Evolutionary conservation across 1,140 invertebrate genomes (phyloP).

Genomic region (Phocides pigmalion): DNA sequence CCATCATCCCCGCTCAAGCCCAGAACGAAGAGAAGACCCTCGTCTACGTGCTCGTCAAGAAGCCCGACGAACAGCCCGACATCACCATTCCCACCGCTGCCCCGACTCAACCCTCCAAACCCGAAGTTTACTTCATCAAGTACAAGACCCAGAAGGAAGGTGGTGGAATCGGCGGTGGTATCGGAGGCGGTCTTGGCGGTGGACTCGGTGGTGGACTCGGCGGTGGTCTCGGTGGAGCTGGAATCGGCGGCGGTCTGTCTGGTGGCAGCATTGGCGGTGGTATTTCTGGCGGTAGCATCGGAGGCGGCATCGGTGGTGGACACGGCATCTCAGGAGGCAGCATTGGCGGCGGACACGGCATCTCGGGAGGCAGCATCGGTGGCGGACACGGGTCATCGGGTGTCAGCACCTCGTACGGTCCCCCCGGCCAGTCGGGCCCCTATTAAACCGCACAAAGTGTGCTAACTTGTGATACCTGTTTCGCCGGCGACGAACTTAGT

Average conservation of each 20-base stretch:
- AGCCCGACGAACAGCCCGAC: constrained; percentile 90
- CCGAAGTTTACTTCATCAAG: constrained; percentile 94
- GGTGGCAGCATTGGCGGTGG: constrained; percentile 58
- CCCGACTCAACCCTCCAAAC: constrained; percentile 91
- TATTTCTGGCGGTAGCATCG: constrained; percentile 41
- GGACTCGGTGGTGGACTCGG: constrained; percentile 58
- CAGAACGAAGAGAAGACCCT: constrained; percentile 93
- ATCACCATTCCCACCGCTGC: constrained; percentile 90
- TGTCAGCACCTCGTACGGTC: constrained; percentile 76
- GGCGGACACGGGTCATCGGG: constrained; percentile 59
- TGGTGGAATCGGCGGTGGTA: constrained; percentile 66
- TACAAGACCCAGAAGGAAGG: constrained; percentile 91
- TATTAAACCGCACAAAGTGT: constrained; percentile 70
- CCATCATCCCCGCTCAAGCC: constrained; percentile 87
- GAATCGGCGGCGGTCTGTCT: constrained; percentile 51
- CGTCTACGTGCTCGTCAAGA: constrained; percentile 94
- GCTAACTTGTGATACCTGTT: constrained; percentile 79
- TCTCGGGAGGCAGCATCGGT: constrained; percentile 47
- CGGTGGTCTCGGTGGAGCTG: constrained; percentile 63
- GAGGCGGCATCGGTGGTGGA: constrained; percentile 56
- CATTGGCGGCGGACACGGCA: constrained; percentile 70
- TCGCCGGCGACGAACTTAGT: constrained; percentile 76
- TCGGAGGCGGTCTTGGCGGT: constrained; percentile 57
- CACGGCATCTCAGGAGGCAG: constrained; percentile 52
- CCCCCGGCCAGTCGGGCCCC: constrained; percentile 78